A percentile compares a stretch with the other conserved stretches of the same genome.
phyloP scores from a whole-genome alignment of 2,888 invertebrate genomes.

The Synanthedon formicaeformis region DNA sequence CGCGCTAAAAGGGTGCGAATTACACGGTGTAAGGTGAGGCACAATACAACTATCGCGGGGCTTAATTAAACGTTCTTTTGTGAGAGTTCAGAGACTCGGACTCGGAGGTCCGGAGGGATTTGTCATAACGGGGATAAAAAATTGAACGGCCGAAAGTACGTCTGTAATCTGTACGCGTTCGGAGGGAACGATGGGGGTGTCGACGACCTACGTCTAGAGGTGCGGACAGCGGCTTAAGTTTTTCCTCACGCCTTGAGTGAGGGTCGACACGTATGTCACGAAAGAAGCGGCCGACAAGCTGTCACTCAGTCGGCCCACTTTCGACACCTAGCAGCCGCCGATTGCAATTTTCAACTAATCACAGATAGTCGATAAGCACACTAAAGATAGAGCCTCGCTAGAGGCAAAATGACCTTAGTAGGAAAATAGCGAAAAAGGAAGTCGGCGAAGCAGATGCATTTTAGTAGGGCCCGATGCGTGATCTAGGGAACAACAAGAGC shows the following conservation, averaged over 20 bases:
- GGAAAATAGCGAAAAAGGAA: not conserved
- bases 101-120: not conserved
- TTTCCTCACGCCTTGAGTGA: slow-evolving; percentile 3
- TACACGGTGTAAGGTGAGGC: slow-evolving; percentile 2
- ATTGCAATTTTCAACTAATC: too few species aligned
- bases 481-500: slow-evolving; percentile 21
- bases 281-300: slow-evolving; percentile 2
- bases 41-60: slow-evolving; percentile 28
- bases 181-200: slow-evolving; percentile 1
- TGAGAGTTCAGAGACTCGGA: slow-evolving; percentile 1
- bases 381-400: too few species aligned
- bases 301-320: not conserved
- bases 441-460: slow-evolving; percentile 28
- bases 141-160: not conserved
- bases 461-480: slow-evolving; percentile 34
- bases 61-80: slow-evolving; percentile 28
- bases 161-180: not conserved
- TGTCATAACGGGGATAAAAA: not conserved
- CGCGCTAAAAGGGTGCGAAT: not conserved
- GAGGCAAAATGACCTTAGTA: too few species aligned
- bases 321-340: too few species aligned
- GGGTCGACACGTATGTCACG: slow-evolving; percentile 6
- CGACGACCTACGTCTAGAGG: slow-evolving; percentile 2
- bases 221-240: slow-evolving; percentile 8
- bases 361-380: too few species aligned